Percentiles rank a stretch among this genome's conserved stretches.
Conservation (phyloP, 2,888 invertebrate species). For the Onchidella celtica region DNA sequence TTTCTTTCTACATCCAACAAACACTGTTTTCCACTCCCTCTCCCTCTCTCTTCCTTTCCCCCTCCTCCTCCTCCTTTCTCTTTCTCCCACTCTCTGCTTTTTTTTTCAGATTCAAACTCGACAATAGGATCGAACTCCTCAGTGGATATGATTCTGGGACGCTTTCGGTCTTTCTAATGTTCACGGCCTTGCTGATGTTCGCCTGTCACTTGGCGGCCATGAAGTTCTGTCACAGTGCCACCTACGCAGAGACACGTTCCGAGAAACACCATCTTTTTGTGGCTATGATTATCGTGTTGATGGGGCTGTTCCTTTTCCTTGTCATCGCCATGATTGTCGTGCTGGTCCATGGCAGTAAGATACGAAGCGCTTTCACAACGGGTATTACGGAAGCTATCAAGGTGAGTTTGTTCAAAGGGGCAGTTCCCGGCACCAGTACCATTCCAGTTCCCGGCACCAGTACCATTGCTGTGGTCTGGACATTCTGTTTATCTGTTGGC, state of each 20-base stretch:
- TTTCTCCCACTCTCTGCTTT: not conserved
- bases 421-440: too few relatives aligned
- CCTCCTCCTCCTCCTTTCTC: not conserved
- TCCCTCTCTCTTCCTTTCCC: not conserved
- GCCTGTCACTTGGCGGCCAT: constrained; percentile 23
- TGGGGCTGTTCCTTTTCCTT: not conserved
- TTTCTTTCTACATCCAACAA: too few relatives aligned
- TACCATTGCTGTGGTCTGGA: too few relatives aligned
- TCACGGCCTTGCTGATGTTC: constrained; percentile 32
- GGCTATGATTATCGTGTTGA: constrained; percentile 16
- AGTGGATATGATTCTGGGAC: constrained; percentile 35
- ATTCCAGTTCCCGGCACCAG: too few relatives aligned
- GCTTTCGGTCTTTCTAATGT: constrained; percentile 30
- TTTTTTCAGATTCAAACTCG: constrained; percentile 36
- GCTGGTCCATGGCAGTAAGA: constrained; percentile 26
- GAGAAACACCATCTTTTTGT: constrained; percentile 34
- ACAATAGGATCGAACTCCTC: constrained; percentile 26
- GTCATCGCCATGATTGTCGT: constrained; percentile 33
- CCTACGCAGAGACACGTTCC: constrained; percentile 36
- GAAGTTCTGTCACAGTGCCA: constrained; percentile 46
- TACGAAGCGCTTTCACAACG: not conserved
- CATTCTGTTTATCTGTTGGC: too few relatives aligned
- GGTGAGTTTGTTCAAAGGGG: too few relatives aligned
- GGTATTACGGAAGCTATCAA: constrained; percentile 39
- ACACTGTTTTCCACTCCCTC: too few relatives aligned